Evolutionary conservation across 2,888 invertebrate species (phyloP).

Genomic region (Dolomedes plantarius): DNA sequence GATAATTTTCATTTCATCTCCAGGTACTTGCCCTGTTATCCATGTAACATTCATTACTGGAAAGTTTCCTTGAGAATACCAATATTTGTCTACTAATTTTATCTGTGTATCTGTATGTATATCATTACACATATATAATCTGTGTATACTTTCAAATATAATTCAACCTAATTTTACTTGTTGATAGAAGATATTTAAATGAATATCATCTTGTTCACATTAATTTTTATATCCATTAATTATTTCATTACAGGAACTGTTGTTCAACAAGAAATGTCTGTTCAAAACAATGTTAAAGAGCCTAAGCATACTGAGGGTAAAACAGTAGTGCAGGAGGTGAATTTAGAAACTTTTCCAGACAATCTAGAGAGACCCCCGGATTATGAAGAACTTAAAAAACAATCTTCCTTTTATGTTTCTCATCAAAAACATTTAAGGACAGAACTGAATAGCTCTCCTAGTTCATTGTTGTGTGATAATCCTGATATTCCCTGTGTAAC

Average conservation of each 20-base stretch:
- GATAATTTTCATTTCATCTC: too few relatives aligned
- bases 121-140: too few relatives aligned
- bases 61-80: too few relatives aligned
- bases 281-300: constrained; percentile 29
- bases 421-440: constrained; percentile 47
- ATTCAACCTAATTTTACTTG: too few relatives aligned
- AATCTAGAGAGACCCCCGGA: constrained; percentile 67
- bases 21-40: too few relatives aligned
- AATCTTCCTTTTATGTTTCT: constrained; percentile 53
- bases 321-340: constrained; percentile 60
- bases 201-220: too few relatives aligned
- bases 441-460: constrained; percentile 62
- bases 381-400: constrained; percentile 53
- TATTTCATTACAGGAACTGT: constrained; percentile 49
- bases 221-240: too few relatives aligned
- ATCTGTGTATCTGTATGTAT: too few relatives aligned
- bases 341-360: constrained; percentile 69
- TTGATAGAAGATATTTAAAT: too few relatives aligned
- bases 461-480: constrained; percentile 67
- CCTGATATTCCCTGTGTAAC: constrained; percentile 61
- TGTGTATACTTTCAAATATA: too few relatives aligned
- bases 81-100: too few relatives aligned
- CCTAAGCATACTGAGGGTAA: constrained; percentile 31
- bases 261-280: constrained; percentile 54
- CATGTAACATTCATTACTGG: too few relatives aligned